Evolutionary conservation across 2,797 vertebrate genomes (phyloP).

Genomic region (Phrynocephalus forsythii): DNA sequence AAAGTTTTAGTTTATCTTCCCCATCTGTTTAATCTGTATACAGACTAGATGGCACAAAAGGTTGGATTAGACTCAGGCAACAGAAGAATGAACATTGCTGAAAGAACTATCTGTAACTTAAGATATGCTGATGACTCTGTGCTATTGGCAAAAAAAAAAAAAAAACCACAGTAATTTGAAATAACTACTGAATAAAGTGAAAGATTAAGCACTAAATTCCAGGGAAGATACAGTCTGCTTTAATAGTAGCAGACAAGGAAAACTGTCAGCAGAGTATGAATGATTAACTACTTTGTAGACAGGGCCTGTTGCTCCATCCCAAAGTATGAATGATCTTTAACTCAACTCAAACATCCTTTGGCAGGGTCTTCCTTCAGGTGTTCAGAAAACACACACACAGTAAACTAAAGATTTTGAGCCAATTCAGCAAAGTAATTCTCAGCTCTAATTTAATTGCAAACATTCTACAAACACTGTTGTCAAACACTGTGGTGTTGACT

Average conservation of each 20-base stretch:
- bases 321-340: slow-evolving; percentile 1
- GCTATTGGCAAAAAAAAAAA: no score
- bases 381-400: background rate
- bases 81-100: no score
- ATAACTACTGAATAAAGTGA: no score
- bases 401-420: background rate
- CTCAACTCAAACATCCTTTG: background rate
- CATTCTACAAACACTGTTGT: background rate
- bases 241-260: background rate
- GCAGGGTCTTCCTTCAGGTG: background rate
- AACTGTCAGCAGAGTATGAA: background rate
- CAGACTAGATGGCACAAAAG: no score
- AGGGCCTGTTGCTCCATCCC: background rate
- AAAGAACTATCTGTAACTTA: no score
- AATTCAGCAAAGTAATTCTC: background rate
- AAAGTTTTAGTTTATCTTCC: no score
- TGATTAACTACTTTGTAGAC: slow-evolving; percentile 11
- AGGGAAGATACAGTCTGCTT: background rate
- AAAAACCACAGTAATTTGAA: no score
- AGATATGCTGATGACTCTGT: no score
- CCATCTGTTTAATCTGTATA: no score
- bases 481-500: slow-evolving; percentile 17
- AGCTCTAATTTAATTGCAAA: background rate
- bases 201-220: background rate
- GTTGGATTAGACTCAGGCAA: no score